A percentile compares a stretch with the other conserved stretches of the same genome.
These are phyloP conservation scores for Orthosia gracilis DNA, from an alignment of 2,888 invertebrate genomes.

Conservation along the genomic window DNA sequence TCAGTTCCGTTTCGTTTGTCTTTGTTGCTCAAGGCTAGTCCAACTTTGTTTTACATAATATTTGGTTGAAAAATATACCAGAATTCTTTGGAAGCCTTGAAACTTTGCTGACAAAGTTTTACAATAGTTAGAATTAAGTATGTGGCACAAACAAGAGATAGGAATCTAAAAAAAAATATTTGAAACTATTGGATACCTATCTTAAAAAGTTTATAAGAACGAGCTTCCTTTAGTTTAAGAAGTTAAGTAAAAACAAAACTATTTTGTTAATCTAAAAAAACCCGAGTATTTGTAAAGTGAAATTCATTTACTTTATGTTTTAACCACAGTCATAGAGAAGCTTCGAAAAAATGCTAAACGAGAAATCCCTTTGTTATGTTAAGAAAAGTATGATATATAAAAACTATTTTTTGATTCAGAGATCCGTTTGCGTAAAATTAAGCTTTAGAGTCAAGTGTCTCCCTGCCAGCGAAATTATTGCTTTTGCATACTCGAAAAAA, in stretches of 20 bases:
- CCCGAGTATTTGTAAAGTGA: background rate
- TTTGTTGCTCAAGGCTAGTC: slow-evolving; percentile 1
- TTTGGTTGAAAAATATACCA: slow-evolving; percentile 2
- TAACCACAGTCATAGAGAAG: background rate
- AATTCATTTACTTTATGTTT: background rate
- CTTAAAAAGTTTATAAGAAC: background rate
- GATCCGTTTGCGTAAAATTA: too few species aligned
- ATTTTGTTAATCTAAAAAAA: too few species aligned
- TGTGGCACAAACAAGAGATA: background rate
- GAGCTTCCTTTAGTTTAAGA: too few species aligned
- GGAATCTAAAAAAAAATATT: background rate
- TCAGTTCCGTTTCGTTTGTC: slow-evolving; percentile 14
- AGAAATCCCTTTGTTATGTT: background rate
- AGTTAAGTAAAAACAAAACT: too few species aligned
- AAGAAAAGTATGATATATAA: too few species aligned
- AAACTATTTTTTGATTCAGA: too few species aligned
- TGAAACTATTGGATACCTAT: background rate
- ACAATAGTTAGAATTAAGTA: background rate
- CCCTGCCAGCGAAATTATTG: too few species aligned
- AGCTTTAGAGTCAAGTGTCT: too few species aligned
- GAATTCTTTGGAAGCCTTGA: background rate
- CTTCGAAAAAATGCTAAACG: background rate
- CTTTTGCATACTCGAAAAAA: too few species aligned
- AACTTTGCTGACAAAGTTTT: background rate
- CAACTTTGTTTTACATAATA: slow-evolving; percentile 6